Evolutionary conservation across 2,888 invertebrate genomes (phyloP).

Genomic region (Phanerotoma sp.): DNA sequence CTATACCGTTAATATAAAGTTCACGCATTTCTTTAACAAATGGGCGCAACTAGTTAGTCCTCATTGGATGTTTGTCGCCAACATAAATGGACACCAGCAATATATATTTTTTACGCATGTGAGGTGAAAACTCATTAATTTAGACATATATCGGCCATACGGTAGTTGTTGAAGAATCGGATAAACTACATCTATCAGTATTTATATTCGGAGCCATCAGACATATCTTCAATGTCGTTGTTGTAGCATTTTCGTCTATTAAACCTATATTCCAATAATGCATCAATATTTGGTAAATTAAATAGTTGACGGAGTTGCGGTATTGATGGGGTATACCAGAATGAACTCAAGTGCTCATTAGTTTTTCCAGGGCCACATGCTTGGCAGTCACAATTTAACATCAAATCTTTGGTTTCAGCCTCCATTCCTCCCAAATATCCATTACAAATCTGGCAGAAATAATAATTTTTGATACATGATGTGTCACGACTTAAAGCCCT

Average conservation of each 20-base stretch:
- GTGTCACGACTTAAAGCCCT: background rate
- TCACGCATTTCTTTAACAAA: no score
- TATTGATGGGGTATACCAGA: background rate
- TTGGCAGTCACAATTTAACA: background rate
- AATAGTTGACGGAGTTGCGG: background rate
- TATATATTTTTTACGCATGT: no score
- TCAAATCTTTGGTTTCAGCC: background rate
- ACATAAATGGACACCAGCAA: no score
- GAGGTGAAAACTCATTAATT: no score
- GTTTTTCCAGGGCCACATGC: background rate
- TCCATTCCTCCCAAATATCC: slow-evolving; percentile 1
- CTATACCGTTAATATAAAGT: no score
- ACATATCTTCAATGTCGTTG: background rate
- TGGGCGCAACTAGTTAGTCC: no score
- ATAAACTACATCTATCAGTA: no score
- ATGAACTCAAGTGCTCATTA: background rate
- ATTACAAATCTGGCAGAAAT: background rate
- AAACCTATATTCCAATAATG: slow-evolving; percentile 1
- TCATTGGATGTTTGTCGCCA: no score
- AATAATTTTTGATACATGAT: background rate
- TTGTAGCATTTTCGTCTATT: background rate
- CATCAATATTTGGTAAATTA: background rate
- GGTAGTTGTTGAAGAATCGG: no score
- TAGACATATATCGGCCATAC: no score
- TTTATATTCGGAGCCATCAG: no score